phyloP scores from a whole-genome alignment of 2,113 vertebrate species.

The Thinocorus orbignyianus region DNA sequence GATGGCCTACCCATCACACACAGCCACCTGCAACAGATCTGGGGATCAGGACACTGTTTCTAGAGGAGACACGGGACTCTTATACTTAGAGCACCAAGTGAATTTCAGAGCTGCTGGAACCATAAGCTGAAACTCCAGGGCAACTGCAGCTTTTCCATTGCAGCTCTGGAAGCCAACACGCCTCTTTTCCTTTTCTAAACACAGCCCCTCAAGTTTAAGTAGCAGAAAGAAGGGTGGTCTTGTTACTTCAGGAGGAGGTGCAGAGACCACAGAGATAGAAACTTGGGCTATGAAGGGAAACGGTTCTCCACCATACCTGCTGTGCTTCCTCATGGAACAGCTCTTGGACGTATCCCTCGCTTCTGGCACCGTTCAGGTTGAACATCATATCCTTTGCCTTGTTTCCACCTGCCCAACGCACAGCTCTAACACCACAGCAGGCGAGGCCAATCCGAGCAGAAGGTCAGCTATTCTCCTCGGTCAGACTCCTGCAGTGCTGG shows the following conservation, averaged over 20 bases:
- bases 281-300: neutral
- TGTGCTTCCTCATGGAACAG: conserved; percentile 94
- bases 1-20: neutral
- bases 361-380: neutral
- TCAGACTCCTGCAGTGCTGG: neutral
- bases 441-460: accelerated
- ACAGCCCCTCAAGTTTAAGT: too few species aligned
- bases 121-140: neutral
- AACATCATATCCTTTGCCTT: neutral
- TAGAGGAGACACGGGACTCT: neutral
- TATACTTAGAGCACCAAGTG: too few species aligned
- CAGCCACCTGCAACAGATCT: neutral
- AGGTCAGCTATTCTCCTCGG: neutral
- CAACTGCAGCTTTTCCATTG: neutral
- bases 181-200: neutral
- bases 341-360: conserved; percentile 76
- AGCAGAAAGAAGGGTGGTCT: neutral
- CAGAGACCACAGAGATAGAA: neutral
- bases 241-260: neutral
- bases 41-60: neutral
- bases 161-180: neutral
- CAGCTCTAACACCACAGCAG: neutral
- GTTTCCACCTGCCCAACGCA: accelerated
- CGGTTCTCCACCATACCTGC: conserved; percentile 77
- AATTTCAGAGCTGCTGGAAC: neutral